Base-by-base conservation (phyloP, 1,140 invertebrate genomes). In the Tyrophagus putrescentiae region DNA sequence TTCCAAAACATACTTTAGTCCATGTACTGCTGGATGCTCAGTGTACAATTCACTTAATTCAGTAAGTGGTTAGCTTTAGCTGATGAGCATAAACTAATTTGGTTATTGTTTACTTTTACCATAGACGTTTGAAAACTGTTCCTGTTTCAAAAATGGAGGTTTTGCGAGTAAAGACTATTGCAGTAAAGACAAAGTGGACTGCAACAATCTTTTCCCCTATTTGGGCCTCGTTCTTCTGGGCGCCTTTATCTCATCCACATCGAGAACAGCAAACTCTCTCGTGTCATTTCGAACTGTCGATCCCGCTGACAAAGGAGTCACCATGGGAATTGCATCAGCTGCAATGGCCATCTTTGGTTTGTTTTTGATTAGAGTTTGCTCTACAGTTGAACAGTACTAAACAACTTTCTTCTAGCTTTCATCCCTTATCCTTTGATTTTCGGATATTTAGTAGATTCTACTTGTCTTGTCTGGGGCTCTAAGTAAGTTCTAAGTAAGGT, bases 21-120 rank as follows among this genome's bases (percentile, higher is more conserved):
- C 87, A 27, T 93, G 88, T 71, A 84, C 88, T 70, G 87, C 87
- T 33, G 88, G 87, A 27, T 93, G 89, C 68, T 60, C 11, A 58
- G 18, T 16, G 11, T n/a, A 33, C 9, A 39, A 57, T 41, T 4
- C 13, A 21, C 7, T n/a, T n/a, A 57, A 29, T 41, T 33, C 28
- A 18, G 56, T 57, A 57, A 7, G 25, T 7, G 11, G 7, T 54
- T 41, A 31, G 16, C 7, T 21, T 9, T 9, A 57, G 11, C 44
- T 33, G 7, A 9, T 41, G 44, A 31, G 31, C 11, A 32, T n/a
- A n/a, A n/a, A n/a, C n/a, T n/a, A n/a, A n/a, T n/a, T n/a, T n/a
- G n/a, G n/a, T n/a, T n/a, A n/a, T n/a, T n/a, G n/a, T 18, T 25
- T 23, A n/a, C 28, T 57, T 45, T n/a, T n/a, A n/a, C 6, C n/a